These are phyloP conservation scores for Pandemis heparana DNA, from an alignment of 2,888 invertebrate species.

Conservation along the genomic window DNA sequence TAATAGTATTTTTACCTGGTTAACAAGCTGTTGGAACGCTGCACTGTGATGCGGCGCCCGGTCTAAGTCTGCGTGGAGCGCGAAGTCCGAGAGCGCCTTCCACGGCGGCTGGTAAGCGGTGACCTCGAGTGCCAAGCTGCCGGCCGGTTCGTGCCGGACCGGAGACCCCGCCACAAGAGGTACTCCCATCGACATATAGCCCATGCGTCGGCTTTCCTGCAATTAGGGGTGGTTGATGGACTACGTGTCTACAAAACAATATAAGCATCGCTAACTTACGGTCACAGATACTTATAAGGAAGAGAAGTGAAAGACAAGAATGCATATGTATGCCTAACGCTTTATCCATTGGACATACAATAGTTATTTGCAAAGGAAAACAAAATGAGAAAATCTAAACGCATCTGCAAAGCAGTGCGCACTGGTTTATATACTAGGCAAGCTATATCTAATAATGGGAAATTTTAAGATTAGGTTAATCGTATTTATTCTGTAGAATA, in stretches of 20 bases:
- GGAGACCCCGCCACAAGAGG: constrained; percentile 99
- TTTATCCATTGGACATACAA: no score
- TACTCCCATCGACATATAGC: constrained; percentile 98
- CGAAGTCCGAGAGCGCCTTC: constrained; percentile 98
- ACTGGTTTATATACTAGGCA: no score
- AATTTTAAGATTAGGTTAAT: no score
- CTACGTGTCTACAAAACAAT: not conserved
- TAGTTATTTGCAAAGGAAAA: no score
- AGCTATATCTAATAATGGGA: no score
- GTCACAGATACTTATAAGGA: no score
- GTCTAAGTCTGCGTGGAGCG: constrained; percentile 97
- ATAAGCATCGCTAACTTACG: not conserved
- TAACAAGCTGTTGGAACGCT: constrained; percentile 98
- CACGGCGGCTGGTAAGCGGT: constrained; percentile 98
- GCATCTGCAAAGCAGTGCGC: no score
- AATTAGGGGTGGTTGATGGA: constrained; percentile 26
- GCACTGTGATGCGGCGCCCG: constrained; percentile 94
- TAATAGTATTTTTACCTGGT: constrained; percentile 88
- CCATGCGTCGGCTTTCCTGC: constrained; percentile 97
- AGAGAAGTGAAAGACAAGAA: no score
- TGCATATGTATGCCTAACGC: no score
- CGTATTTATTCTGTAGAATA: not conserved
- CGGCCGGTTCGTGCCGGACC: constrained; percentile 94
- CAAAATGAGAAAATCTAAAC: no score
- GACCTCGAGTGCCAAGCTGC: constrained; percentile 94